These are phyloP conservation scores for Nesidiocoris tenuis DNA, from an alignment of 2,888 invertebrate species.

Conservation along the genomic window DNA sequence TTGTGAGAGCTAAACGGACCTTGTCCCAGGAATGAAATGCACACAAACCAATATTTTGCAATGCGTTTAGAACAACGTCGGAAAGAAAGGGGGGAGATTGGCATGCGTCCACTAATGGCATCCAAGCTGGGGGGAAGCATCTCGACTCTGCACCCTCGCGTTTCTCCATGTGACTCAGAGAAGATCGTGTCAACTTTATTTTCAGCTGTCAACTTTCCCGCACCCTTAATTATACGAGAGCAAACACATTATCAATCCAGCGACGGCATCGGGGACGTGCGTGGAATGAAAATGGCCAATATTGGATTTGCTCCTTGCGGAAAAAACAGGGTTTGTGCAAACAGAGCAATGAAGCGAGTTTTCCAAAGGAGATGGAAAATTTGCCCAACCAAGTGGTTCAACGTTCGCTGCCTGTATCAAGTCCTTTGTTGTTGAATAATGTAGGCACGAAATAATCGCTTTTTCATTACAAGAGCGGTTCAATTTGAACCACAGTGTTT, in stretches of 20 bases:
- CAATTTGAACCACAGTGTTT: too few relatives aligned
- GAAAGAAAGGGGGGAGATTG: not conserved
- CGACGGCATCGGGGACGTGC: not conserved
- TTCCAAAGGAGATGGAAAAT: too few relatives aligned
- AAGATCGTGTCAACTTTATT: constrained; percentile 37
- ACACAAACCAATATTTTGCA: constrained; percentile 9
- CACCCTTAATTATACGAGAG: constrained; percentile 21
- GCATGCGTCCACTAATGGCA: constrained; percentile 31
- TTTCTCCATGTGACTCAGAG: constrained; percentile 15
- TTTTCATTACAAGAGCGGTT: too few relatives aligned
- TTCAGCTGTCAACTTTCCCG: constrained; percentile 36
- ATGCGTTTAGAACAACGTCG: not conserved
- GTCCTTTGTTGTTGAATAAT: too few relatives aligned
- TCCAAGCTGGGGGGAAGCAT: not conserved
- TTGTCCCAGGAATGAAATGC: constrained; percentile 22
- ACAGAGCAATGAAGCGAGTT: too few relatives aligned
- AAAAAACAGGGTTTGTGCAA: too few relatives aligned
- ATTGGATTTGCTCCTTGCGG: too few relatives aligned
- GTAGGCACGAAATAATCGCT: too few relatives aligned
- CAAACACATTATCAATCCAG: constrained; percentile 1
- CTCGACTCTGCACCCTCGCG: not conserved
- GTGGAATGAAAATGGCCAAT: not conserved
- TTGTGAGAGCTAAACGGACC: not conserved
- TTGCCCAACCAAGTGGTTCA: too few relatives aligned
- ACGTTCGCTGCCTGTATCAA: too few relatives aligned